These are phyloP conservation scores for Ascidia mentula DNA, from an alignment of 23 tunicate species.

Conservation along the genomic window DNA sequence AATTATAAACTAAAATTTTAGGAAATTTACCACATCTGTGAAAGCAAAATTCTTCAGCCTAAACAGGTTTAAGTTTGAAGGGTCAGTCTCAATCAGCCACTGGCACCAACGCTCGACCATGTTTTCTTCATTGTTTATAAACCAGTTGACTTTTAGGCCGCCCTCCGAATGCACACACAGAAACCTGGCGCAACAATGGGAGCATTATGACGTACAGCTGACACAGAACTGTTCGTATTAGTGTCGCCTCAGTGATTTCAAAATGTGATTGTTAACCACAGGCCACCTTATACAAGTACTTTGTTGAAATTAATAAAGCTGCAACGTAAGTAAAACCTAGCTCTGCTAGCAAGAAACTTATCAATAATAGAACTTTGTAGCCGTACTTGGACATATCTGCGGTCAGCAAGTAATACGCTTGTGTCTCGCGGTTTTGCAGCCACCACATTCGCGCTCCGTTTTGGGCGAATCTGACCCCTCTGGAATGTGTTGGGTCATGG, in stretches of 20 bases:
- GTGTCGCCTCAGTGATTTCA: neutral
- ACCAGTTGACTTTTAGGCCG: conserved; percentile 76
- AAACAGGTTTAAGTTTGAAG: conserved; percentile 24
- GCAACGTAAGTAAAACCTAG: no score
- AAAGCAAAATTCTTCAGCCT: conserved; percentile 43
- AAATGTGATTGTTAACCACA: no score
- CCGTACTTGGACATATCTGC: conserved; percentile 40
- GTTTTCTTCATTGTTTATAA: conserved; percentile 36
- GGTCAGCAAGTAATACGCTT: conserved; percentile 41
- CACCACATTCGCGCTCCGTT: conserved; percentile 60
- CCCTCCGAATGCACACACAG: conserved; percentile 64
- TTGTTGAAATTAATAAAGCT: no score
- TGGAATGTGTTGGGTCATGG: neutral
- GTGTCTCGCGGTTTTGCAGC: conserved; percentile 35
- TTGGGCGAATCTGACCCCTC: conserved; percentile 28
- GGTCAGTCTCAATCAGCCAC: conserved; percentile 57
- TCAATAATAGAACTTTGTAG: no score
- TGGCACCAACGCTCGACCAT: conserved; percentile 67
- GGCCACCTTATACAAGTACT: no score
- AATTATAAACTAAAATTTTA: no score
- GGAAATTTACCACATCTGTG: conserved; percentile 39
- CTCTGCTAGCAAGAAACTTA: no score
- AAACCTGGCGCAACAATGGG: conserved; percentile 15
- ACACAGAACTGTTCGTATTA: neutral
- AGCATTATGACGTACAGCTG: neutral